Evolutionary conservation across 1,140 invertebrate species (phyloP).

Genomic region (Ephestia elutella): DNA sequence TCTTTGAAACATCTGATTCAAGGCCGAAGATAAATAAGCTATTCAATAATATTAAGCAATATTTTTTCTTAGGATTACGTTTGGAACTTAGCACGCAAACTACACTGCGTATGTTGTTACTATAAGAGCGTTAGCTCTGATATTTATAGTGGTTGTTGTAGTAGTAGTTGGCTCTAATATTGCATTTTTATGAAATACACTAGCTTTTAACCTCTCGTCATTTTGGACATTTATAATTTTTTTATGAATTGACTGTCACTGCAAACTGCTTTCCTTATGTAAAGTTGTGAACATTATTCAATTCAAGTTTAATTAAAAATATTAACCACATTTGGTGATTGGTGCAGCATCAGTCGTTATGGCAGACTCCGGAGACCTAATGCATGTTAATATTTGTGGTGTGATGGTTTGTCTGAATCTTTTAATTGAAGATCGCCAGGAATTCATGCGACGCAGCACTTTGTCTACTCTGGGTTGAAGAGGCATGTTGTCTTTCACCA

Average conservation of each 20-base stretch:
- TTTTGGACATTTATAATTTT: too few species aligned
- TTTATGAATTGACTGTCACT: too few species aligned
- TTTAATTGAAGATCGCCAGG: not conserved
- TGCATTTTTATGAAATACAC: too few species aligned
- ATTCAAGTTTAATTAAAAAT: not conserved
- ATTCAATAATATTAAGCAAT: not conserved
- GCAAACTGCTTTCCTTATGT: too few species aligned
- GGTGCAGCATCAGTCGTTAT: not conserved
- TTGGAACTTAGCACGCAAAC: not conserved
- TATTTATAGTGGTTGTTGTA: too few species aligned
- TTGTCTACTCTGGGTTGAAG: not conserved
- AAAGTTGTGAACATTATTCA: too few species aligned
- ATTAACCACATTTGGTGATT: not conserved
- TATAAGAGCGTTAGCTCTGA: too few species aligned
- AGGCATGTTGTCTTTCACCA: not conserved
- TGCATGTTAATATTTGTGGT: not conserved
- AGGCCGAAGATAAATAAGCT: not conserved
- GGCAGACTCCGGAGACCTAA: not conserved
- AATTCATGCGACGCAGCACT: not conserved
- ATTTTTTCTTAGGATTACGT: not conserved
- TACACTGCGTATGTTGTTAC: too few species aligned
- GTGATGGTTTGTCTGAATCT: not conserved
- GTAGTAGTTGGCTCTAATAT: too few species aligned
- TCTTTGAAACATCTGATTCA: not conserved
- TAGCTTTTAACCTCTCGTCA: too few species aligned